Evolutionary conservation across 2,797 vertebrate genomes (phyloP), one percentile per base, ranked within the genome.

Genomic region (Cuculus canorus): DNA sequence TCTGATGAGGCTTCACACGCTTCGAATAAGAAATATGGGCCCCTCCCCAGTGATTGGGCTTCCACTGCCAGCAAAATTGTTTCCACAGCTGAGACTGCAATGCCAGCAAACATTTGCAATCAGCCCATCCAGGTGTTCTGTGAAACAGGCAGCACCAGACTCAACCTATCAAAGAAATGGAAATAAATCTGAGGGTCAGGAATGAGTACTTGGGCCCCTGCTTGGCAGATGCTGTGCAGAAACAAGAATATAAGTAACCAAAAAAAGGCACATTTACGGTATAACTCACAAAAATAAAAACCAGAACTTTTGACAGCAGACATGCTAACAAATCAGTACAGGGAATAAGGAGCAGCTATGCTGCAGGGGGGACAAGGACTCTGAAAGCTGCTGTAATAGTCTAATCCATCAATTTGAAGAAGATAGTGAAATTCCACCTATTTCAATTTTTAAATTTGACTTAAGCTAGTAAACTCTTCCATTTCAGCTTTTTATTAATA

Each of bases 221-320:
- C 82, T 93, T 96, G 96, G 95, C 95, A 80, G 86, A 90, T 0
- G 19, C 71, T 86, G 39, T 71, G 68, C 88, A 93, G 83, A 84
- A 96, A 93, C 0, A 0, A 93, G 78, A 95, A 64, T 0, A 3
- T 54, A 94, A 93, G 83, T 85, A 93, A 88, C 88, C 90, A 96
- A 88, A 92, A 95, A 93, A 86, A 88, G 86, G 85, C 75, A 85
- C 64, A 45, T 92, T 95, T 86, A 93, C 92, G 71, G 60, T 82
- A 78, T 93, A 97, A 93, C 56, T 92, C 93, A 92, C 56, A 96
- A 95, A 96, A 97, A 95, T 94, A 95, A 96, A 92, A 94, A 97
- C 88, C 93, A 95, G 96, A 97, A 65, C 48, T 86, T 93, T 90
- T 95, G 83, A 96, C 92, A 95, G 71, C 50, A 93, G 90, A 88